Evolutionary conservation across 2,888 invertebrate species (phyloP).

Genomic region (Eupithecia tripunctaria): DNA sequence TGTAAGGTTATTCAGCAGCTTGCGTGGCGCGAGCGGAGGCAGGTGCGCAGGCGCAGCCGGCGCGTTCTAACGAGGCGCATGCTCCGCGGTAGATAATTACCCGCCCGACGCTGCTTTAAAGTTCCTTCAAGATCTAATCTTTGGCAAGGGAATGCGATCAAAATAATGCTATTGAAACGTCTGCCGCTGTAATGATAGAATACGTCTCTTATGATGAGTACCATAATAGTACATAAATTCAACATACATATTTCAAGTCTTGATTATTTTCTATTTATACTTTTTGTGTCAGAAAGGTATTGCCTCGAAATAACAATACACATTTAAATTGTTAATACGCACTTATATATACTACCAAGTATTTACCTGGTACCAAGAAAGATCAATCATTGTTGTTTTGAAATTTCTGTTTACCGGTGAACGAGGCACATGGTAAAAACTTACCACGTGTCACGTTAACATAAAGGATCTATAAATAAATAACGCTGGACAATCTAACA

Average conservation of each 20-base stretch:
- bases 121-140: conserved; percentile 52
- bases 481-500: not conserved
- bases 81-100: conserved; percentile 64
- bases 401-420: not conserved
- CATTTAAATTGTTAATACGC: too few species aligned
- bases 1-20: conserved; percentile 48
- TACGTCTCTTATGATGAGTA: not conserved
- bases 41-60: conserved; percentile 78
- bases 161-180: conserved; percentile 18
- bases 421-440: not conserved
- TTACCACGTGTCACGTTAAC: not conserved
- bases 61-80: conserved; percentile 63
- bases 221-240: not conserved
- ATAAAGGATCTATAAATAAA: not conserved
- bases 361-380: not conserved
- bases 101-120: conserved; percentile 55
- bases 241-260: not conserved
- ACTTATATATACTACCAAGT: too few species aligned
- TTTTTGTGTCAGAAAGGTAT: not conserved
- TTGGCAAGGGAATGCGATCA: conserved; percentile 14
- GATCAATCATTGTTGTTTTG: not conserved
- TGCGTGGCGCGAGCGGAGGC: conserved; percentile 57
- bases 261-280: not conserved
- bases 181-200: not conserved
- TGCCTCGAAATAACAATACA: not conserved